Evolutionary conservation across 2,888 invertebrate species (phyloP).

Genomic region (Cistogaster globosa): DNA sequence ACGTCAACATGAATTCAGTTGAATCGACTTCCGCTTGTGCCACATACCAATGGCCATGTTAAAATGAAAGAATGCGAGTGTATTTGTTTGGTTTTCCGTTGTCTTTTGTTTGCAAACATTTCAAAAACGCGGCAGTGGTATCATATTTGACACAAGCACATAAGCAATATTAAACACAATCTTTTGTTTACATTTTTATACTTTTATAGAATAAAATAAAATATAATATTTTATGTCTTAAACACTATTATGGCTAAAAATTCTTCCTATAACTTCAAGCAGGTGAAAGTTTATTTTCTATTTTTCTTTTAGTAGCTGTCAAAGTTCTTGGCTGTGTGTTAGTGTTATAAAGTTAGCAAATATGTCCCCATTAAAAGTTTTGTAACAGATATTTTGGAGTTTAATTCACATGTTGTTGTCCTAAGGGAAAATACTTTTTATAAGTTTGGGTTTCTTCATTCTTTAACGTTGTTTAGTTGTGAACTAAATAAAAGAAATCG

Average conservation of each 20-base stretch:
- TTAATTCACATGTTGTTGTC: no score
- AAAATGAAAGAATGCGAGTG: neutral
- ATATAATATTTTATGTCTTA: slow-evolving; percentile 54
- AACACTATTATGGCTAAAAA: slow-evolving; percentile 4
- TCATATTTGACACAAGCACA: neutral
- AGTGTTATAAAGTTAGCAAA: slow-evolving; percentile 57
- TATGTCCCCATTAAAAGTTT: slow-evolving; percentile 3
- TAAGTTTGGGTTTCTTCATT: no score
- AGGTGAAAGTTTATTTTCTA: slow-evolving; percentile 51
- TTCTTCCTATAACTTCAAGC: neutral
- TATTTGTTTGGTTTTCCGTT: slow-evolving; percentile 6
- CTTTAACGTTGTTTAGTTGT: no score
- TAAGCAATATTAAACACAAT: slow-evolving; percentile 6
- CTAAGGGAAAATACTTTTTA: no score
- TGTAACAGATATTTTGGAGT: neutral
- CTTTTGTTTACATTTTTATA: slow-evolving; percentile 37
- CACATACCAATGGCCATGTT: slow-evolving; percentile 73
- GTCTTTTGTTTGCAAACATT: slow-evolving; percentile 19
- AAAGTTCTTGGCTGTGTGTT: slow-evolving; percentile 38
- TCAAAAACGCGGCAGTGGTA: neutral
- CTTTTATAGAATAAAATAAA: slow-evolving; percentile 17
- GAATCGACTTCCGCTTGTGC: slow-evolving; percentile 82
- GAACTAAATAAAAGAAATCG: no score
- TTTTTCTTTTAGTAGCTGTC: neutral
- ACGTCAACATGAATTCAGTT: slow-evolving; percentile 72